Base-by-base conservation (phyloP, 53 echinoderm and acorn worm genomes). In the Crossaster papposus region DNA sequence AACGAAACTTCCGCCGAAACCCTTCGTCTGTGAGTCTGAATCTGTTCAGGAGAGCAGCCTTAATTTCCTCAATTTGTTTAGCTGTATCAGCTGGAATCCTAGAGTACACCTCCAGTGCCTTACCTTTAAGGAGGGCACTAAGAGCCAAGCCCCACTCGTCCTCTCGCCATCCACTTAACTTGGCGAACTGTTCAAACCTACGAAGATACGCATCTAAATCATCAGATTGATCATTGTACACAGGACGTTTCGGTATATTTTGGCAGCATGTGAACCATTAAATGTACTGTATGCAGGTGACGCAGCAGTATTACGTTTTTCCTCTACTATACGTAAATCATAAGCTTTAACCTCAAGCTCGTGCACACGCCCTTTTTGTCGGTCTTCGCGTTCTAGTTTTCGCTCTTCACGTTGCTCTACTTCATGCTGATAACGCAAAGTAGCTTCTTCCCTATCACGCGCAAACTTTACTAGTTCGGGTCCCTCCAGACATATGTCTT, bases 21-120 rank as follows among this genome's bases (percentile, higher is more conserved):
- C 92, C 89, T 30, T 91, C 91, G 3, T 79, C 86, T 15, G 91
- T 91, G 7, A 91, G 51, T 33, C 65, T 31, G 38, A 54, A 91
- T 71, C 91, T 65, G 22, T 79, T 44, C 34, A 86, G 38, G 11
- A 91, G 79, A 36, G 91, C 87, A 15, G 38, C 68, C 30, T 89
- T 89, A 7, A 65, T 15, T 79, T 44, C 51, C 18, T 24, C 28
- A 52, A 53, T 79, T 70, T 90, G 50, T 29, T 38, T 30, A 15
- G 83, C 83, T 29, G 75, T 38, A 5, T 35, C 62, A 33, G 35
- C 54, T 11, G 64, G 26, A 1, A 90, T 38, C 14, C 82, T 34
- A 8, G 81, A 73, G 70, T 90, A 90, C 6, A 90, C 81, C 70
- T 82, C 82, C 20, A 82, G 29, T 32, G 82, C 73, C 63, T 90